Base-by-base conservation (phyloP, 2,888 invertebrate species). In the Tigriopus californicus region DNA sequence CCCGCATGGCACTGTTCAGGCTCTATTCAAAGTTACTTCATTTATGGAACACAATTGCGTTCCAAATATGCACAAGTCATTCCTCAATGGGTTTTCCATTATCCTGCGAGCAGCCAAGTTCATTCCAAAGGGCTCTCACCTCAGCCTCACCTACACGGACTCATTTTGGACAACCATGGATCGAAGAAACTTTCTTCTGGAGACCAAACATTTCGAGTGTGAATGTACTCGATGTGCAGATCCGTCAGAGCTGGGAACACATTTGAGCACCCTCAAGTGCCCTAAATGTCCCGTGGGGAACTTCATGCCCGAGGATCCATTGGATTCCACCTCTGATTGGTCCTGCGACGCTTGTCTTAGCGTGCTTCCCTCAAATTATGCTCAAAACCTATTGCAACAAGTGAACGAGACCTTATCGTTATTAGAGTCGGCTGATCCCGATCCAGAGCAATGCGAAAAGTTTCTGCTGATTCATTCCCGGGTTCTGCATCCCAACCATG, bases 131-230 rank as follows among this genome's bases (percentile, higher is more conserved):
- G 65, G 65, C 13, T 24, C 62, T 15, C 63, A 64, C 49, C 60
- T 66, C 24, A 56, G 64, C n/a, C 65, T 64, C 2, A 62, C 64
- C 11, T 66, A 66, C 60, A 65, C 65, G 60, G 66, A 66, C 54
- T 60, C 64, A 11, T 41, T 66, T 10, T 65, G 64, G 65, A 63
- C 64, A 33, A 66, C 66, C 10, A 53, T 53, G 52, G 65, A 65
- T 59, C 48, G 66, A 2, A 65, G 65, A 42, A 52, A 63, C 20
- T 62, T 61, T 49, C 58, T 65, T 13, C 59, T 62, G 18, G 64
- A 63, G 61, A 64, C 65, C 13, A 65, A 65, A 61, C 65, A 65
- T 59, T 65, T 66, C 58, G 51, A 61, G 1, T 66, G 66, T 48
- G 24, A 56, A 5, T 66, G 66, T 58, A 41, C 58, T 25, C 60